Base-by-base conservation (phyloP, 53 echinoderm and acorn worm genomes). In the Patiria pectinifera region DNA sequence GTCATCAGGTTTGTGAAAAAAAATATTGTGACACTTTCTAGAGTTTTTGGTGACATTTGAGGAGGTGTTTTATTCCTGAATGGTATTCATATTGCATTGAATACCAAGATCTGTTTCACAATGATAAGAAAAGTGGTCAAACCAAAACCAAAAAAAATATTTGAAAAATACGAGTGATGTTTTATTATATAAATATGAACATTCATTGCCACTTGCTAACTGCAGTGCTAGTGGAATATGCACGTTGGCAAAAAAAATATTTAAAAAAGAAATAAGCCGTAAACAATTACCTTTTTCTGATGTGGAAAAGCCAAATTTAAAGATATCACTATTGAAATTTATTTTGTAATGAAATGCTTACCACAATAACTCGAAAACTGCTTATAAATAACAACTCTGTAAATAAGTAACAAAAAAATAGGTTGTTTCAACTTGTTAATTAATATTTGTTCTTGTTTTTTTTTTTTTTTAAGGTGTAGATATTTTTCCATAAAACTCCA, bases 381-480 rank as follows among this genome's bases (percentile, higher is more conserved):
- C 66, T 84, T 82, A 18, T 58, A 16, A 9, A 82, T 22, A 74
- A 90, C 90, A 90, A 90, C 80, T 90, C 80, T 90, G 90, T 90
- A 90, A 15, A 90, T 90, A 90, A 62, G 69, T 81, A 87, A 87
- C 5, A 53, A 53, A 53, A 18, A 80, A 66, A n/a, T 90, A 90
- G 90, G 66, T 66, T 90, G 69, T 80, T 90, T 61, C 12, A 62
- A 80, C 24, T 80, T 44, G 44, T 43, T 53, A 59, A 15, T 53
- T 53, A 53, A 53, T 53, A 6, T 53, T 53, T 53, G 60, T 49
- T 49, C n/a, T 59, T 59, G 49, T 59, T 83, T 89, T 69, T n/a
- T 89, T 80, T 79, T 12, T 78, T 79, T 90, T 90, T 90, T 90
- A 80, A 90, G 90, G 81, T 90, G 90, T 90, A 90, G 90, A 90